Evolutionary conservation across 1,140 invertebrate species (phyloP).

Genomic region (Cepaea nemoralis): DNA sequence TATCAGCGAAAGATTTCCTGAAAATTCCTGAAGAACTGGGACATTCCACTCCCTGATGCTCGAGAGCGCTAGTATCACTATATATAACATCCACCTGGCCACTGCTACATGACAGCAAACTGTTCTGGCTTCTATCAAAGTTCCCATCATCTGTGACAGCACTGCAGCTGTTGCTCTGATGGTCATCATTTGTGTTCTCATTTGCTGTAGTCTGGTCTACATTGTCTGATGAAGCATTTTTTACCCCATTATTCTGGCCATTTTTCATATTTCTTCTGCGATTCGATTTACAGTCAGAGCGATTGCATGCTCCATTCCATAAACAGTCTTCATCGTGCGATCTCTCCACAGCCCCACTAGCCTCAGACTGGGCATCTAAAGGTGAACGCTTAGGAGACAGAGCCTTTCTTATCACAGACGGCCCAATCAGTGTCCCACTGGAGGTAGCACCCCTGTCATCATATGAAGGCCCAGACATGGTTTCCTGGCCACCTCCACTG

Average conservation of each 20-base stretch:
- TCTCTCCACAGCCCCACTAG: constrained; percentile 31
- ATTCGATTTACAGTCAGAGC: constrained; percentile 35
- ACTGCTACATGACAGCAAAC: neutral
- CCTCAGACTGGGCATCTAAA: constrained; percentile 19
- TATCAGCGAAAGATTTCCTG: neutral
- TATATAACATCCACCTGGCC: neutral
- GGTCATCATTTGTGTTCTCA: neutral
- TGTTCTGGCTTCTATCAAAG: neutral
- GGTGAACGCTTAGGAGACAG: neutral
- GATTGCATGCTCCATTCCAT: constrained; percentile 39
- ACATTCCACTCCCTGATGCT: neutral
- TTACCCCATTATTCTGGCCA: neutral
- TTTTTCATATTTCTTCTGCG: constrained; percentile 39
- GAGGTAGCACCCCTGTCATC: constrained; percentile 23
- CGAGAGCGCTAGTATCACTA: neutral
- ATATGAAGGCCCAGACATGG: neutral
- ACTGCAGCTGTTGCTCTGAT: neutral
- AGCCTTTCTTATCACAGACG: neutral
- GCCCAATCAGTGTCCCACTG: neutral
- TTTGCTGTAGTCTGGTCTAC: neutral
- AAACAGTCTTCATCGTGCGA: constrained; percentile 35
- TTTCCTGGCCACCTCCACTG: neutral
- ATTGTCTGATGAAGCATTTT: neutral
- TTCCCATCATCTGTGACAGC: neutral
- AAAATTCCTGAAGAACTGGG: neutral